Base-by-base conservation (phyloP, 2,113 vertebrate species). In the Catharus fuscescens region DNA sequence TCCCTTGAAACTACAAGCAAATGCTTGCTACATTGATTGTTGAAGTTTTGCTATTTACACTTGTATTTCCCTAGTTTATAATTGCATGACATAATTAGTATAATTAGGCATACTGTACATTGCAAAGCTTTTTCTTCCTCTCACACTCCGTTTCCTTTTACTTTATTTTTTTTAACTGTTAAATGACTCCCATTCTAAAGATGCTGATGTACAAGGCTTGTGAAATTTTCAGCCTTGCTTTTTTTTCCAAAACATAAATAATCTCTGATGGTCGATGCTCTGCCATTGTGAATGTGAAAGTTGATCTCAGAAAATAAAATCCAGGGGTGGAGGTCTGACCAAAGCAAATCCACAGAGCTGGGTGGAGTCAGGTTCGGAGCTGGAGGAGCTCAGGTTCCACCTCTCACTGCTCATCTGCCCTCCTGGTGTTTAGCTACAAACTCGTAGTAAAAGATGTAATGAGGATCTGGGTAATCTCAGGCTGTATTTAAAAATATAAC, bases 371-470 rank as follows among this genome's bases (percentile, higher is more conserved):
- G 9, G 12, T 61, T 61, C 67, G 47, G 14, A 53, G 36, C 59
- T 73, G 70, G 14, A 42, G 23, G 32, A 73, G 56, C 38, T 69
- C 23, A 38, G 6, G 13, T 60, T 34, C 8, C 18, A 3, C 9
- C 18, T 15, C 14, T 59, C 8, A 3, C 6, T 38, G 6, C 36
- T 31, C 12, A 6, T 34, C 36, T 78, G 6, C 28, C 14, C 47
- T 29, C 5, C 14, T 34, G 28, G 6, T 53, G 19, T n/a, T 71
- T 6, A 36, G 36, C 10, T 79, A 29, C 29, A 8, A 57, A n/a
- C 6, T 74, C 0, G 0, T 18, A 52, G 9, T 15, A 53, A 57
- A 57, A 53, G 28, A 8, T 31, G 16, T 9, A 13, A 10, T 12
- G 18, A 36, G 25, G 34, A 11, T 50, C 24, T 64, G 31, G 34